These are phyloP conservation scores for Lerista edwardsae DNA, from an alignment of 2,797 vertebrate genomes.

Conservation along the genomic window DNA sequence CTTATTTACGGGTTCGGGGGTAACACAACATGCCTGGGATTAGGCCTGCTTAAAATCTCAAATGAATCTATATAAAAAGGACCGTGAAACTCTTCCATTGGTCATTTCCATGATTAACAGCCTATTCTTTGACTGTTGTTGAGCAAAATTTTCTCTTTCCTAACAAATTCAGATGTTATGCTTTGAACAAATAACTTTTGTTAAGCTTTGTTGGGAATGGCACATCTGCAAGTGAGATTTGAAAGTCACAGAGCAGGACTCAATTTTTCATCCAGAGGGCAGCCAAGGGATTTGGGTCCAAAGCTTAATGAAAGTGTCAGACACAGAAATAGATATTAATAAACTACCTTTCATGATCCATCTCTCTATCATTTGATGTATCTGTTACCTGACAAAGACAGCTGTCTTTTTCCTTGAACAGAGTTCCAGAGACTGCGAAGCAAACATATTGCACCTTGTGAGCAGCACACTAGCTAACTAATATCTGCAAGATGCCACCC, in stretches of 20 bases:
- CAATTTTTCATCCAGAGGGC: conserved; percentile 43
- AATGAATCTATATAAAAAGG: neutral
- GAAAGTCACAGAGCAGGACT: conserved; percentile 52
- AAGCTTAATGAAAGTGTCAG: conserved; percentile 48
- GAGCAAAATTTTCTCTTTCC: conserved; percentile 29
- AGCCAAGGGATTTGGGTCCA: conserved; percentile 35
- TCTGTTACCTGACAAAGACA: conserved; percentile 51
- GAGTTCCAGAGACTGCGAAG: conserved; percentile 17
- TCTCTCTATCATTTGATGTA: conserved; percentile 31
- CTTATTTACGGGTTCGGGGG: too few species aligned
- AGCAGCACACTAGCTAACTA: conserved; percentile 1
- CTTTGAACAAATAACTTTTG: conserved; percentile 50
- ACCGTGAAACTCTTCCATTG: conserved; percentile 29
- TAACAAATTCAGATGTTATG: conserved; percentile 40
- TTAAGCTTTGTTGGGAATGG: conserved; percentile 49
- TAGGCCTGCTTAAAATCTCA: neutral
- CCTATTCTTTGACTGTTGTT: neutral
- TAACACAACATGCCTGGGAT: neutral
- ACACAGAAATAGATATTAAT: conserved; percentile 35
- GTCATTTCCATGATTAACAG: conserved; percentile 47
- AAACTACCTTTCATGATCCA: conserved; percentile 31
- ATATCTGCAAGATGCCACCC: conserved; percentile 29
- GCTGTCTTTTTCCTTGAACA: conserved; percentile 30
- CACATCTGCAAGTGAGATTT: conserved; percentile 56
- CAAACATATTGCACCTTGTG: conserved; percentile 37